phyloP scores from a whole-genome alignment of 2,888 invertebrate genomes.

The Andrena bicolor region DNA sequence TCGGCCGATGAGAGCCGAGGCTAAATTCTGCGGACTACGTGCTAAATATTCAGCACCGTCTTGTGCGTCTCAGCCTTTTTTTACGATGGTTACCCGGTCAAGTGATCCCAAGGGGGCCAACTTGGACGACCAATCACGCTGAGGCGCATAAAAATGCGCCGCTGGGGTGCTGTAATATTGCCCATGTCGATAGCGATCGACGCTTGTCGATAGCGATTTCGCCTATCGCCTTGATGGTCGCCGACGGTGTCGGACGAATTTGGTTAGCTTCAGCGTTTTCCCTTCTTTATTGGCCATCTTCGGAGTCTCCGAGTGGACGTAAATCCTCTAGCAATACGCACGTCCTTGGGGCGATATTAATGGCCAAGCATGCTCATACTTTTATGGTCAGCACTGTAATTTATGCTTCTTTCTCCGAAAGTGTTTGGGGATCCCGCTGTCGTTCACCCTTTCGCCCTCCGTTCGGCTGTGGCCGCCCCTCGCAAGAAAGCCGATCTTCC shows the following conservation, averaged over 20 bases:
- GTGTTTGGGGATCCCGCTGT: conserved; percentile 12
- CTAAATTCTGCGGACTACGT: background rate
- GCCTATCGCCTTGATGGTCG: conserved; percentile 36
- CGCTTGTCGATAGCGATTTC: conserved; percentile 69
- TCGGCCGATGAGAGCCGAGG: background rate
- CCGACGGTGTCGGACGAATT: conserved; percentile 37
- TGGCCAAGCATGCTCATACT: background rate
- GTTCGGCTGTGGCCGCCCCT: conserved; percentile 12
- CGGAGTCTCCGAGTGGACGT: background rate
- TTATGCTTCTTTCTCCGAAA: background rate
- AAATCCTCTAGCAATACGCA: conserved; percentile 5
- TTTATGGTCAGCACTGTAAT: background rate
- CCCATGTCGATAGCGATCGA: too few species aligned
- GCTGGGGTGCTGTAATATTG: conserved; percentile 78
- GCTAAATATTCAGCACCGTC: conserved; percentile 46
- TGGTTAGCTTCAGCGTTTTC: conserved; percentile 41
- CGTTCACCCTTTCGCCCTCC: conserved; percentile 10
- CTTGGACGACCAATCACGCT: conserved; percentile 77
- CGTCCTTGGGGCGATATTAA: background rate
- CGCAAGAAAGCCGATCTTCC: conserved; percentile 56
- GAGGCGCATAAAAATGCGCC: conserved; percentile 79
- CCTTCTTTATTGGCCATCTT: conserved; percentile 21
- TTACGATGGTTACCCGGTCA: conserved; percentile 74
- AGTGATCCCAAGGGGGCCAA: conserved; percentile 80
- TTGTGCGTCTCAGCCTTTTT: conserved; percentile 31